Conservation (phyloP, 2,888 invertebrate genomes). For the Mellilla xanthometata region DNA sequence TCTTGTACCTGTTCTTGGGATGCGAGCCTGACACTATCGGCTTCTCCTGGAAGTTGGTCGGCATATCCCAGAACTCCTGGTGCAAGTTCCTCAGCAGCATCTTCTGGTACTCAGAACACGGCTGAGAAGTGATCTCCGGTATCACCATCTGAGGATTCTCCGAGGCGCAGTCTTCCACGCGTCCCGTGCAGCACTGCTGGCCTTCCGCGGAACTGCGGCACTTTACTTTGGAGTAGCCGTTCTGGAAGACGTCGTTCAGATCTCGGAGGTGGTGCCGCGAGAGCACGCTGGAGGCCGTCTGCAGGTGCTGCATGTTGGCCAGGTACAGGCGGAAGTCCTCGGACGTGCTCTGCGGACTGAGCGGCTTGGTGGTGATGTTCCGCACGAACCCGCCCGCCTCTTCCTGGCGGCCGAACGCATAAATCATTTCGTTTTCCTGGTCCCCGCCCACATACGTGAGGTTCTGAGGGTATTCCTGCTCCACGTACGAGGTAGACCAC, state of each 20-base stretch:
- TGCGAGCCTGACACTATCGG: slow-evolving; percentile 94
- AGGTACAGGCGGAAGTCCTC: slow-evolving; percentile 88
- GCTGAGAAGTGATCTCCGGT: slow-evolving; percentile 61
- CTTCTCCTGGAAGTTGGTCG: slow-evolving; percentile 95
- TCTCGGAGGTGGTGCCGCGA: slow-evolving; percentile 83
- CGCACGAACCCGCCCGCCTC: slow-evolving; percentile 69
- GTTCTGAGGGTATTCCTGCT: slow-evolving; percentile 65
- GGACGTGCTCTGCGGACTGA: slow-evolving; percentile 85
- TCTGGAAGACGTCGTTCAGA: slow-evolving; percentile 82
- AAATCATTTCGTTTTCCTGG: slow-evolving; percentile 77
- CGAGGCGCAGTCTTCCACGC: slow-evolving; percentile 52
- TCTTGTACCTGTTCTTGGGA: slow-evolving; percentile 94
- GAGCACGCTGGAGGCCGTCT: slow-evolving; percentile 86
- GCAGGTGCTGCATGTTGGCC: slow-evolving; percentile 88
- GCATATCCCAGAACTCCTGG: slow-evolving; percentile 97
- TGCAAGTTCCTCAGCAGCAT: slow-evolving; percentile 84
- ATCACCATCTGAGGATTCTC: slow-evolving; percentile 68
- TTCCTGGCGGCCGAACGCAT: slow-evolving; percentile 71
- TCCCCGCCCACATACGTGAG: slow-evolving; percentile 73
- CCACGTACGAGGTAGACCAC: slow-evolving; percentile 70
- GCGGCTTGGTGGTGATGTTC: slow-evolving; percentile 84
- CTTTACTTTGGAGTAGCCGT: slow-evolving; percentile 74
- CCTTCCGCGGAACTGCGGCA: slow-evolving; percentile 57
- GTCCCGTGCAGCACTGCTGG: slow-evolving; percentile 60
- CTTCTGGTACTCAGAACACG: slow-evolving; percentile 84